Percentiles rank a stretch among this genome's conserved stretches.
phyloP scores from a whole-genome alignment of 2,113 vertebrate species.

The Scopus umbretta region DNA sequence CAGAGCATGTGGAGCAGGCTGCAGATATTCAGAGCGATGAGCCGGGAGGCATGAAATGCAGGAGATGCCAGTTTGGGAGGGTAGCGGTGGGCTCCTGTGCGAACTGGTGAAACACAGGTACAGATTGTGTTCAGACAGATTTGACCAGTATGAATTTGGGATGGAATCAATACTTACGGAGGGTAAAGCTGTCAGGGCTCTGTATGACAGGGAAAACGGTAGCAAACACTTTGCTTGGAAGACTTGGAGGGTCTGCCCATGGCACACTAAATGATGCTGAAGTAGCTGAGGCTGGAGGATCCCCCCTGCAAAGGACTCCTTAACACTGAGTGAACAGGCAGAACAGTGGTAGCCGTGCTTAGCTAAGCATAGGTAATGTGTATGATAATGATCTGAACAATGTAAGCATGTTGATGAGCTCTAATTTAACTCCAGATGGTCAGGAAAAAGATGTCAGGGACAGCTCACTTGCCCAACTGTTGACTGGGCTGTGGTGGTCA shows the following conservation, averaged over 20 bases:
- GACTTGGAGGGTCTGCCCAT: neutral
- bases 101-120: neutral
- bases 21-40: neutral
- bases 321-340: neutral
- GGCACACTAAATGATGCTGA: neutral
- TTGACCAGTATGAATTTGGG: neutral
- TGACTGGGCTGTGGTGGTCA: neutral
- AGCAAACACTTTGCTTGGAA: neutral
- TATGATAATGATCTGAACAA: neutral
- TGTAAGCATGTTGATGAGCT: neutral
- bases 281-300: neutral
- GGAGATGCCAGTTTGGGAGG: neutral
- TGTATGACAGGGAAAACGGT: neutral
- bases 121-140: neutral
- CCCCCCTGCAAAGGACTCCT: neutral
- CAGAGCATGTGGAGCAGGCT: neutral
- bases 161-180: neutral
- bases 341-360: neutral
- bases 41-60: neutral
- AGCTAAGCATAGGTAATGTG: neutral
- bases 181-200: neutral
- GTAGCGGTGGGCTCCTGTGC: neutral
- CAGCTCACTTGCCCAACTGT: neutral
- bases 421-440: slow-evolving; percentile 44
- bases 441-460: neutral